Percentiles rank a stretch among this genome's conserved stretches.
These are phyloP conservation scores for Acholoe squamosa DNA, from an alignment of 2,888 invertebrate genomes.

Conservation along the genomic window DNA sequence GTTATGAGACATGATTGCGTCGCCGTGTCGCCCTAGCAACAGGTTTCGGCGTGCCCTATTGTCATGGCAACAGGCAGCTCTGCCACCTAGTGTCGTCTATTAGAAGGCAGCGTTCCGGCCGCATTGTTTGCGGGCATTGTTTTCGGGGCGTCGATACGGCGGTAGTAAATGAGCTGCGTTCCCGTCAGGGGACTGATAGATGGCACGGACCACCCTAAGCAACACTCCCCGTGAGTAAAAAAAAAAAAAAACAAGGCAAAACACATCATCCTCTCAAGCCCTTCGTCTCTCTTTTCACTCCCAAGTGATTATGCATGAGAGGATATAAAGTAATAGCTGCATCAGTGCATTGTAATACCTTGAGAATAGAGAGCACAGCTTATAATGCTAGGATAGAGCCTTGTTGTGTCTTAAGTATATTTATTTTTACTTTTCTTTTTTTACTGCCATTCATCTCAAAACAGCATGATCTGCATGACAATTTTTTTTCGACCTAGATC, in stretches of 20 bases:
- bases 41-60: constrained; percentile 33
- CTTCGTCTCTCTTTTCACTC: too few relatives aligned
- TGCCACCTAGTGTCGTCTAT: constrained; percentile 40
- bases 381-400: too few relatives aligned
- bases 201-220: background rate
- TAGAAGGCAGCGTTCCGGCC: constrained; percentile 30
- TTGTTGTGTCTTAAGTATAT: too few relatives aligned
- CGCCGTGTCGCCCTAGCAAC: constrained; percentile 44
- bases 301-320: background rate
- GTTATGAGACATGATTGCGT: constrained; percentile 49
- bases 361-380: too few relatives aligned
- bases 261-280: background rate
- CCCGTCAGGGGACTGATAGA: background rate
- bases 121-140: constrained; percentile 24
- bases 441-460: too few relatives aligned
- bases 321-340: too few relatives aligned
- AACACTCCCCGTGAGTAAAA: background rate
- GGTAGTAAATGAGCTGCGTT: background rate
- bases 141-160: background rate
- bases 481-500: too few relatives aligned
- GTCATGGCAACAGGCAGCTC: constrained; percentile 42
- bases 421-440: too few relatives aligned
- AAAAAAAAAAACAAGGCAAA: background rate
- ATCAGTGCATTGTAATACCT: too few relatives aligned
- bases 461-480: too few relatives aligned